Evolutionary conservation across 2,113 vertebrate species (phyloP), one percentile per base, ranked within the genome.

Genomic region (Alosa alosa): DNA sequence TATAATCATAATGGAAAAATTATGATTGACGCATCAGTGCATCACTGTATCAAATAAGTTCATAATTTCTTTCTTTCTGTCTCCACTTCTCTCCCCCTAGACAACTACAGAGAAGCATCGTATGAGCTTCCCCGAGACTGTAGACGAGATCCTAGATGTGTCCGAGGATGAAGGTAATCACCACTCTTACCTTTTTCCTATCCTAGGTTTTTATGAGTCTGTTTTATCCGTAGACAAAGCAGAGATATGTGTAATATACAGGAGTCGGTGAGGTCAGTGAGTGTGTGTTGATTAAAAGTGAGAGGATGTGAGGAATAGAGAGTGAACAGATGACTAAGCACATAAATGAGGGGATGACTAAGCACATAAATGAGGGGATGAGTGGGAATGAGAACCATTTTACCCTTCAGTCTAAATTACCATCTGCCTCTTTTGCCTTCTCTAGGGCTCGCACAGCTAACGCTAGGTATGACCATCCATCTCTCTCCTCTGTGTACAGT

Each of bases 51-150:
- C 1, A 75, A n/a, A 64, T 18, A 55, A 55, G 8, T 50, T 1
- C 18, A 5, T 57, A 1, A 13, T 87, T 15, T 85, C 55, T 15
- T 81, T 81, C 50, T 22, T 41, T 82, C 78, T 50, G 6, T n/a
- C 50, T 17, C 81, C 0, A 11, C 84, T 45, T 55, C 81, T 82
- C 78, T 81, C 52, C 20, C 44, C 75, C 72, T 47, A 96, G 95
- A 95, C 94, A 85, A 94, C 95, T 0, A 93, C 94, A 1, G 98
- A 99, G 90, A 99, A 98, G 89, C 97, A 99, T 88, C 96, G 96
- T 82, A 98, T 99, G 97, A 99, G 98, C 93, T 98, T 98, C 90
- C 98, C 98, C 0, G 98, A 99, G 95, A 99, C 98, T 0, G 97
- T 99, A 1, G 98, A 99, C 1, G 98, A 99, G 93, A 97, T 97